phyloP scores from a whole-genome alignment of 2,888 invertebrate genomes.

The Argyra leucocephala region DNA sequence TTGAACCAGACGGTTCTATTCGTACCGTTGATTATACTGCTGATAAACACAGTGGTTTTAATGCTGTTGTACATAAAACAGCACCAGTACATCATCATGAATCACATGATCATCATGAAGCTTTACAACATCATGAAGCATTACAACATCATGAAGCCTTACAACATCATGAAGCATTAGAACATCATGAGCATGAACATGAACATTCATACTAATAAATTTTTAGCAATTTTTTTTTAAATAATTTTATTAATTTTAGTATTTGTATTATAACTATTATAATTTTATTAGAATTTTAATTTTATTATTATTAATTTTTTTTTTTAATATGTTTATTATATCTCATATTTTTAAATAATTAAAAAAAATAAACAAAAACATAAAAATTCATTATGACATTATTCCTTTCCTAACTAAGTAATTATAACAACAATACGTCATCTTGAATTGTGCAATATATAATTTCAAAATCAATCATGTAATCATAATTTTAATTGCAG shows the following conservation, averaged over 20 bases:
- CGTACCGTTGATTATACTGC: conserved; percentile 50
- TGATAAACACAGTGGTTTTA: conserved; percentile 44
- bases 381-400: too few relatives aligned
- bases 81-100: conserved; percentile 38
- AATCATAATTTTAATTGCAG: too few relatives aligned
- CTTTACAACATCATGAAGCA: background rate
- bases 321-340: background rate
- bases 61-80: conserved; percentile 43
- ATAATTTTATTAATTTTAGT: background rate
- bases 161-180: too few relatives aligned
- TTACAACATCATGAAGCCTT: background rate
- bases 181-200: background rate
- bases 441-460: too few relatives aligned
- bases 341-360: background rate
- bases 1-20: conserved; percentile 66
- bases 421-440: too few relatives aligned
- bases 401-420: too few relatives aligned
- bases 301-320: background rate
- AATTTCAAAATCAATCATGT: too few relatives aligned
- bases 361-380: too few relatives aligned
- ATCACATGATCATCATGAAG: background rate
- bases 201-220: background rate
- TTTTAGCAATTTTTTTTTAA: background rate
- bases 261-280: background rate
- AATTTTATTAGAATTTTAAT: background rate